Evolutionary conservation across 2,888 invertebrate species (phyloP).

Genomic region (Apamea sordens): DNA sequence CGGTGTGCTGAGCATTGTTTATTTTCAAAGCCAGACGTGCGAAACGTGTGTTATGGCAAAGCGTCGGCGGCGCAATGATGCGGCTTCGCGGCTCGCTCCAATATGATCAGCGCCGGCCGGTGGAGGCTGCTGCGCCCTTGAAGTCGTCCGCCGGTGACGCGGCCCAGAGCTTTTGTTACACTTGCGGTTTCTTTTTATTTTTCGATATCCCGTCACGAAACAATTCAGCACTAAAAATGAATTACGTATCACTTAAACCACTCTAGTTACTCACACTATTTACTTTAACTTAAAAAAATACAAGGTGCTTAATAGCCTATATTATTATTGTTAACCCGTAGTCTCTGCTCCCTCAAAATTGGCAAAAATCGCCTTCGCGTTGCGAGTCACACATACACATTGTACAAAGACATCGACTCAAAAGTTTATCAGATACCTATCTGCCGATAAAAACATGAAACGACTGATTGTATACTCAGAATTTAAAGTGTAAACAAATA

Average conservation of each 20-base stretch:
- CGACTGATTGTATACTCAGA: slow-evolving; percentile 79
- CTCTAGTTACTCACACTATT: background rate
- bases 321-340: slow-evolving; percentile 13
- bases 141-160: slow-evolving; percentile 65
- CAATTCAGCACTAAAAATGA: background rate
- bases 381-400: slow-evolving; percentile 50
- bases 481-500: slow-evolving; percentile 71
- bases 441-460: slow-evolving; percentile 77
- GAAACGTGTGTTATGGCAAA: slow-evolving; percentile 78
- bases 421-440: slow-evolving; percentile 73
- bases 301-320: slow-evolving; percentile 4
- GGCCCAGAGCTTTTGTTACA: slow-evolving; percentile 58
- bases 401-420: slow-evolving; percentile 80
- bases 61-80: slow-evolving; percentile 78
- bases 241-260: slow-evolving; percentile 3
- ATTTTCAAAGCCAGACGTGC: slow-evolving; percentile 66
- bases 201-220: background rate
- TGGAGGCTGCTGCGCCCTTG: slow-evolving; percentile 86
- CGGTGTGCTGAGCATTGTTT: slow-evolving; percentile 81
- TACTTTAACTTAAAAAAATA: slow-evolving; percentile 7
- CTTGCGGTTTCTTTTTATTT: slow-evolving; percentile 52
- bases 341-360: background rate
- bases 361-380: slow-evolving; percentile 17
- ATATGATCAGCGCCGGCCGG: slow-evolving; percentile 71
- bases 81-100: slow-evolving; percentile 63